Percentiles rank a stretch among this genome's conserved stretches.
These are phyloP conservation scores for Leptinotarsa juncta DNA, from an alignment of 2,888 invertebrate species.

Conservation along the genomic window DNA sequence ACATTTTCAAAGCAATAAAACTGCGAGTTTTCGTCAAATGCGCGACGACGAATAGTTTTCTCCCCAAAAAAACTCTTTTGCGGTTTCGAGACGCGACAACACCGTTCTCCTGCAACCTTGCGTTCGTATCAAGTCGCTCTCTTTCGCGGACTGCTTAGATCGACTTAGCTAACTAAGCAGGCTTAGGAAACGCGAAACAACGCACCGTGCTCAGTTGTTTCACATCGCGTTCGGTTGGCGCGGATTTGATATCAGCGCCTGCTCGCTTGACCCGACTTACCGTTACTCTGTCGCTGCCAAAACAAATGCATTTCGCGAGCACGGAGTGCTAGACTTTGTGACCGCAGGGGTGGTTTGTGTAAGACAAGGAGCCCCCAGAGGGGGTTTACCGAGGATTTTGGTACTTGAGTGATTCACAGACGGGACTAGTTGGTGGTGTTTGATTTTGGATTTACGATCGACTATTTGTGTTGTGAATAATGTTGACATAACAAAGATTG, in stretches of 20 bases:
- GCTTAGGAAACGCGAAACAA: constrained; percentile 45
- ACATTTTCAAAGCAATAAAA: no score
- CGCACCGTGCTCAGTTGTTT: constrained; percentile 45
- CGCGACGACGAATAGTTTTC: neutral
- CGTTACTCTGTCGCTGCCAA: constrained; percentile 40
- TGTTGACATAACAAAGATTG: constrained; percentile 11
- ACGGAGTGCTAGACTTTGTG: constrained; percentile 11
- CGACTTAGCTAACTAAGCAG: constrained; percentile 58
- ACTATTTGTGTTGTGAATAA: constrained; percentile 14
- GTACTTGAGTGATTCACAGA: neutral
- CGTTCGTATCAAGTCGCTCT: constrained; percentile 57
- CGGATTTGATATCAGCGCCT: constrained; percentile 18
- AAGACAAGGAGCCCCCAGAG: neutral
- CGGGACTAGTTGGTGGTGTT: constrained; percentile 14
- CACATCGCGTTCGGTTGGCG: constrained; percentile 42
- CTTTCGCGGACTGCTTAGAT: constrained; percentile 58
- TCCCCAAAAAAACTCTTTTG: constrained; percentile 3
- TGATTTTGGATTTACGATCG: neutral
- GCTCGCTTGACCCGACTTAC: constrained; percentile 35
- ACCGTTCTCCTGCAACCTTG: constrained; percentile 55
- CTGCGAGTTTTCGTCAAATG: no score
- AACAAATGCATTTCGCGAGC: constrained; percentile 43
- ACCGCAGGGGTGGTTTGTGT: constrained; percentile 5
- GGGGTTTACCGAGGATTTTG: constrained; percentile 19
- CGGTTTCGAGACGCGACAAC: constrained; percentile 25